Base-by-base conservation (phyloP, 1,140 invertebrate species). In the Bombus superbus region DNA sequence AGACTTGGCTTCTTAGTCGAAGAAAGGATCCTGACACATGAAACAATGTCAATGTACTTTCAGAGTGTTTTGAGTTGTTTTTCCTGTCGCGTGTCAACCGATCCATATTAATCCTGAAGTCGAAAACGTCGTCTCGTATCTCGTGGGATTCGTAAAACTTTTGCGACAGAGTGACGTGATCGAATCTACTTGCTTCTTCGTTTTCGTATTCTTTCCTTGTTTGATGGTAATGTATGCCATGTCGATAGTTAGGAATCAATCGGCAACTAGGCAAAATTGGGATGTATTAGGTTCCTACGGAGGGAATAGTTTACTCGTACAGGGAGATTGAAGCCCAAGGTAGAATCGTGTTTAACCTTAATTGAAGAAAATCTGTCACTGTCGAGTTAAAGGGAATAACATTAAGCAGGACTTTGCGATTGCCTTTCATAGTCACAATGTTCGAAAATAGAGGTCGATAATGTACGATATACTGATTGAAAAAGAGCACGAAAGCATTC, bases 91-190 rank as follows among this genome's bases (percentile, higher is more conserved):
- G 4, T 53, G 74, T 79, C 75, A 57, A 22, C 32, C 75, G 66
- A 84, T 84, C 82, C 47, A 78, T 84, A 84, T 78, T 84, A 84
- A 84, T 84, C 66, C 40, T 13, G 47, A 40, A 38, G 25, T 59
- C n/a, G n/a, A 57, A n/a, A 13, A 78, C 28, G 75, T 78, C 75
- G 35, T 35, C 11, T 47, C n/a, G 32, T 18, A 35, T 77, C 81
- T 75, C 73, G 22, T 38, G 64, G 82, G 82, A 13, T 78, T 62
- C 13, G 13, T 28, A 4, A 28, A 77, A 83, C 72, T 83, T 59
- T 11, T 4, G 35, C 32, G 53, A 76, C 74, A 59, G 35, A 28
- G 13, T n/a, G 74, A 32, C 47, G 25, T n/a, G 35, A 76, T 76
- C 74, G 74, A 76, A 28, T 25, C 32, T 38, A 76, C 25, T 57